Conservation (phyloP, 2,797 vertebrate species). For the Girardinus metallicus region DNA sequence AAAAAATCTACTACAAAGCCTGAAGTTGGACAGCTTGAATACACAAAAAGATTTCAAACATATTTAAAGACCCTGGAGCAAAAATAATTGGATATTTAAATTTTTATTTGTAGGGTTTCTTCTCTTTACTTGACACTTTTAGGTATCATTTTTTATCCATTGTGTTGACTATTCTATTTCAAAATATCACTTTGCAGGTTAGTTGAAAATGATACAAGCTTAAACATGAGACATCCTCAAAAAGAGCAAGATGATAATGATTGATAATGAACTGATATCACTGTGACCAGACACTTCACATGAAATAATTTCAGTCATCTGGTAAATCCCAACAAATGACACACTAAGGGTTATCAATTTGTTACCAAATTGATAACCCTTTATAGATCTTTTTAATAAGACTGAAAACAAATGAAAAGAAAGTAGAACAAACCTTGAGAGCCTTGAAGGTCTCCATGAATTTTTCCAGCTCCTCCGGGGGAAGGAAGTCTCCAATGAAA, state of each 20-base stretch:
- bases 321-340: neutral
- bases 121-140: neutral
- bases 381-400: neutral
- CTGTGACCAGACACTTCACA: constrained; percentile 34
- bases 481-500: constrained; percentile 97
- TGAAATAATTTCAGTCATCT: constrained; percentile 13
- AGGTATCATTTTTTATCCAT: neutral
- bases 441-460: constrained; percentile 99
- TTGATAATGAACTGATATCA: constrained; percentile 8
- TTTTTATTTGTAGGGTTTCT: neutral
- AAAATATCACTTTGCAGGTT: neutral
- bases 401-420: neutral
- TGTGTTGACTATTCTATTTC: neutral
- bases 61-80: neutral
- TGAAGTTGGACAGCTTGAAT: neutral
- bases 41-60: neutral
- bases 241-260: constrained; percentile 15
- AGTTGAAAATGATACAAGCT: constrained; percentile 17
- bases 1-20: neutral
- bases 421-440: constrained; percentile 84
- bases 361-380: neutral
- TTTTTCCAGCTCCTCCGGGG: constrained; percentile 95
- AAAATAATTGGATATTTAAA: neutral
- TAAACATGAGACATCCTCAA: constrained; percentile 5
- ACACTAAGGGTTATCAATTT: neutral